Conservation (phyloP, 2,888 invertebrate genomes). For the Stictocephala bisonia region DNA sequence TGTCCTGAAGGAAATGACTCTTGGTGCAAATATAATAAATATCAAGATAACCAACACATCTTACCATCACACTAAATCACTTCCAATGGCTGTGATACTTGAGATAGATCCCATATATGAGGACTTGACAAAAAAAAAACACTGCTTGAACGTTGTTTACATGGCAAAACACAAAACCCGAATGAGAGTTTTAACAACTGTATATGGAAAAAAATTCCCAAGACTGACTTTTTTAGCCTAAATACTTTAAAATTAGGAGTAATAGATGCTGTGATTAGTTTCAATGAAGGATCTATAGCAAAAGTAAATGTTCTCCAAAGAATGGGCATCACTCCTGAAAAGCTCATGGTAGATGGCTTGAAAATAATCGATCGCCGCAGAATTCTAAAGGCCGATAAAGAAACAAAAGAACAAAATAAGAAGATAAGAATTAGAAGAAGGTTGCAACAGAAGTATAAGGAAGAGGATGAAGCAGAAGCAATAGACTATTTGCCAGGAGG, state of each 20-base stretch:
- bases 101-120: constrained; percentile 33
- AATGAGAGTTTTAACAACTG: constrained; percentile 41
- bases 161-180: constrained; percentile 36
- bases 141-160: constrained; percentile 48
- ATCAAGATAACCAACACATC: constrained; percentile 33
- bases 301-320: constrained; percentile 22
- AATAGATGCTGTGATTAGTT: constrained; percentile 6
- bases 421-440: constrained; percentile 10
- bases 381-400: constrained; percentile 15
- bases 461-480: constrained; percentile 1
- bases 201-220: constrained; percentile 20
- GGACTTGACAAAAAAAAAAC: too few species aligned
- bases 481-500: too few species aligned
- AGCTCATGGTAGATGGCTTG: constrained; percentile 18
- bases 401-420: constrained; percentile 29
- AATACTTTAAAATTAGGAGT: constrained; percentile 22
- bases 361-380: constrained; percentile 24
- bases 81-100: constrained; percentile 21
- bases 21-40: too few species aligned
- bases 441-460: constrained; percentile 13
- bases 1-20: too few species aligned
- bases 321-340: constrained; percentile 20
- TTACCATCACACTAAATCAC: constrained; percentile 7
- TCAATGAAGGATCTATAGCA: neutral
- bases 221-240: constrained; percentile 18